Percentiles rank a stretch among this genome's conserved stretches.
phyloP scores from a whole-genome alignment of 2,113 vertebrate genomes.

The Centropus unirufus region DNA sequence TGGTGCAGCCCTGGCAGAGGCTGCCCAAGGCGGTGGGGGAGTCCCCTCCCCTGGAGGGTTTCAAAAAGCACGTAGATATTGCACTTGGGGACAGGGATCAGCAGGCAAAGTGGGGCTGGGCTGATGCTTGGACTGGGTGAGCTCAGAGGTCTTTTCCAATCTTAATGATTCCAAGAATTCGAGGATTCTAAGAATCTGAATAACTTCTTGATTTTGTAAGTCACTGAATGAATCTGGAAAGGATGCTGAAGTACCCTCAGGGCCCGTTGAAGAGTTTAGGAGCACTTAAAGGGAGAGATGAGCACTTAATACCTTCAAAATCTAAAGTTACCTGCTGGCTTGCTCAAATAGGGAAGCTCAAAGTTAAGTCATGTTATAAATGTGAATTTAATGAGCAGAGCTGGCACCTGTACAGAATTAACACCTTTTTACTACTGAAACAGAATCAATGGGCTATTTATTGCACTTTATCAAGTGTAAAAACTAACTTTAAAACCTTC shows the following conservation, averaged over 20 bases:
- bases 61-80: too few species aligned
- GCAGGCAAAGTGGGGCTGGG: too few species aligned
- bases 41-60: too few species aligned
- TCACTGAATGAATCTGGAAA: neutral
- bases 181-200: neutral
- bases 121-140: too few species aligned
- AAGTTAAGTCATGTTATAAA: neutral
- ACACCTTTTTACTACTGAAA: neutral
- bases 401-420: neutral
- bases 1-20: too few species aligned
- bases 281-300: neutral
- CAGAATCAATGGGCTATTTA: neutral
- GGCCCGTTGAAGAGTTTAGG: neutral
- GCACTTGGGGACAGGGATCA: too few species aligned
- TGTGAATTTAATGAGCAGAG: neutral
- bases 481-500: neutral
- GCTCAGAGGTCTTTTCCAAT: too few species aligned
- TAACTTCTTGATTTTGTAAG: neutral
- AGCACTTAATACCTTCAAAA: neutral
- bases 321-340: neutral
- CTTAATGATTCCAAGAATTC: too few species aligned
- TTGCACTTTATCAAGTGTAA: neutral
- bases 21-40: too few species aligned
- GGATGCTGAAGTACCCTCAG: neutral
- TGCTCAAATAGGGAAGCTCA: neutral